Base-by-base conservation (phyloP, 2,888 invertebrate species). In the Clusia tigrina region DNA sequence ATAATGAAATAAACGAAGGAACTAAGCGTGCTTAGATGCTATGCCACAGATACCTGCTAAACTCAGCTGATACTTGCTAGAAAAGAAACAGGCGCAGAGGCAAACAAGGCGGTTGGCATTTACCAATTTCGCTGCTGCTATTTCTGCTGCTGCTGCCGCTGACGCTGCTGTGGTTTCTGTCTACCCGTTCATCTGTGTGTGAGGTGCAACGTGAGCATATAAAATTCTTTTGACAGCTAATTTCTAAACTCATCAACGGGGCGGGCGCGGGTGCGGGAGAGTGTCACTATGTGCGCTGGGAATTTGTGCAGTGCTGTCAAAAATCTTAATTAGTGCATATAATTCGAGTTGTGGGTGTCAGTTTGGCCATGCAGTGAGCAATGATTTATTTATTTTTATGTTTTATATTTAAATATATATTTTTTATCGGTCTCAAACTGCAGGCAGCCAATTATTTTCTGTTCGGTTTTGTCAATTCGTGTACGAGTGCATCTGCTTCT, bases 1-100 rank as follows among this genome's bases (percentile, higher is more conserved):
- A 32, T 32, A 9, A 32, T 12, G 32, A 32, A 32, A 9, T 32
- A 32, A 42, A 42, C 42, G 6, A 42, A 15, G 6, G 10, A 42
- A 42, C 42, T 42, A 42, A 42, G 42, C 42, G n/a, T 15, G 42
- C 9, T 42, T 15, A 48, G 48, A 48, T 48, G 22, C 48, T 20
- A 48, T 48, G 3, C 48, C 2, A 48, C 6, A 20, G 48, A 48
- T 48, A 48, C 48, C 12, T n/a, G 42, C 42, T 9, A 15, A 32
- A n/a, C n/a, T n/a, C 6, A n/a, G 42, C 42, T 42, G 12, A 42
- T 10, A 3, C 42, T 12, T 15, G n/a, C n/a, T 3, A n/a, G 12
- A 32, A 12, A 32, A 5, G 5, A 9, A 32, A 32, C 32, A 5
- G 6, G 12, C 6, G n/a, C 42, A 17, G n/a, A 42, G 3, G 42